phyloP scores from a whole-genome alignment of 1,140 invertebrate genomes.

The Pseudobourletiella spinata region DNA sequence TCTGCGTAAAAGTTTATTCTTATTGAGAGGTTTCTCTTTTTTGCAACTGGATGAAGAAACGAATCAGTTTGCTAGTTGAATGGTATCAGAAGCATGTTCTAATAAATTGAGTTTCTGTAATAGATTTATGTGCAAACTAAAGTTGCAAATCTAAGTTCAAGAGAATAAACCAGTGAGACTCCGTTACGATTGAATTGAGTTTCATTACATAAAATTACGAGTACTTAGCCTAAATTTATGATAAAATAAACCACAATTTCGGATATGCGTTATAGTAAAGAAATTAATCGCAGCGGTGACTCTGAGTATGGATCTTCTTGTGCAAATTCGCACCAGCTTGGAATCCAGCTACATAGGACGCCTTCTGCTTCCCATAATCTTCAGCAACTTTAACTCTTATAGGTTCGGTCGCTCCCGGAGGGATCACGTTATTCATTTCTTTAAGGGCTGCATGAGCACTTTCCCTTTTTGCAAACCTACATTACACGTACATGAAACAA shows the following conservation, averaged over 20 bases:
- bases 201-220: too few relatives aligned
- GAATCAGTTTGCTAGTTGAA: too few relatives aligned
- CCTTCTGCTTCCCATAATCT: conserved; percentile 85
- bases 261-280: not conserved
- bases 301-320: not conserved
- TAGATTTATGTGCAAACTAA: too few relatives aligned
- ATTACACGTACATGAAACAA: not conserved
- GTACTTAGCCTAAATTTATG: too few relatives aligned
- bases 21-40: too few relatives aligned
- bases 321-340: conserved; percentile 1
- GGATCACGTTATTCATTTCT: conserved; percentile 70
- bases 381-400: conserved; percentile 84
- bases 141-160: too few relatives aligned
- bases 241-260: not conserved
- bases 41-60: too few relatives aligned
- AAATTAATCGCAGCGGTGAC: not conserved
- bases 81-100: too few relatives aligned
- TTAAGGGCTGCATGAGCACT: conserved; percentile 81
- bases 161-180: too few relatives aligned
- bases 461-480: conserved; percentile 45
- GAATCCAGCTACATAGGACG: conserved; percentile 48
- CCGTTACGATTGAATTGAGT: too few relatives aligned
- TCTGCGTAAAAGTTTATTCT: not conserved
- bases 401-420: conserved; percentile 70
- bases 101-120: too few relatives aligned